Base-by-base conservation (phyloP, 1,140 invertebrate species). In the Oedothorax gibbosus region DNA sequence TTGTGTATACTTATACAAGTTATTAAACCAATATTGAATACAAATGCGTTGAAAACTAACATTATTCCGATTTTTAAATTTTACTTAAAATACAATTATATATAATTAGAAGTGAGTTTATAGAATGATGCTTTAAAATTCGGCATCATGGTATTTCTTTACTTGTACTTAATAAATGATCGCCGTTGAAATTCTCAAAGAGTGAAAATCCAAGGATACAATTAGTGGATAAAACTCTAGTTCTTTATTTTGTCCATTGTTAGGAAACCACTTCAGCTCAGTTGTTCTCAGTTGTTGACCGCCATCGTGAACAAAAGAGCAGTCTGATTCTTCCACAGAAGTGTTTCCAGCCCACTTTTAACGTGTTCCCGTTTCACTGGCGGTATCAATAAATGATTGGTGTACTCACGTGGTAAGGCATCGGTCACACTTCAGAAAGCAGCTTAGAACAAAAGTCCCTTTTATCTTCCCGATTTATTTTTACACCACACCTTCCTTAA, bases 341-440 rank as follows among this genome's bases (percentile, higher is more conserved):
- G 60, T 51, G 60, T 77, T 77, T 76, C 10, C 75, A 64, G 56
- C 21, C 57, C 56, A 64, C 18, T 50, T 77, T 64, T 64, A 77
- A 77, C 56, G 57, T 77, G 57, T 57, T 64, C 65, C 54, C 54
- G 20, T 57, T 82, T 60, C 20, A 56, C 20, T 73, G 51, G 51
- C 51, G 62, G 68, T 71, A 64, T 82, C 80, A 82, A 73, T 82
- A 82, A 82, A 73, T 73, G 80, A 82, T 82, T 82, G 80, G 80
- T 64, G 51, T 50, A 18, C 65, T 57, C 54, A 66, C 60, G 54
- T 73, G 80, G 69, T 54, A 66, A 82, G 69, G 20, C 68, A 62
- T 82, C 64, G 80, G 80, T 82, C 80, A 82, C 80, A 82, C 80
- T 82, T 82, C 68, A 73, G 18, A 82, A 64, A 71, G 9, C n/a